phyloP scores from a whole-genome alignment of 2,888 invertebrate species.

The Creontiades dilutus region DNA sequence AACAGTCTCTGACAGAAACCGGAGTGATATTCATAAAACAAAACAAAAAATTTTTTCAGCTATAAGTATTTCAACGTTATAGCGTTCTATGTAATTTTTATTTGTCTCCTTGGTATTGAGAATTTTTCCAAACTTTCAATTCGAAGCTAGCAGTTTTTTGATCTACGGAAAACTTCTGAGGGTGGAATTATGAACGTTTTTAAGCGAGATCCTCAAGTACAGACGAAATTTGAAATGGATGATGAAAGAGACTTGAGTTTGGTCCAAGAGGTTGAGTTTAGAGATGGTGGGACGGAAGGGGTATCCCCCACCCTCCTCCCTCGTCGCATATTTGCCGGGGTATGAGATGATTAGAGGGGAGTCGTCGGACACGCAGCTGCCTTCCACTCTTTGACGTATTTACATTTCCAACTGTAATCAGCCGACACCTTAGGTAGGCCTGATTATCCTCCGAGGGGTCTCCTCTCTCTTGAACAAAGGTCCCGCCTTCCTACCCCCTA shows the following conservation, averaged over 20 bases:
- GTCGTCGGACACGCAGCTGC: conserved; percentile 66
- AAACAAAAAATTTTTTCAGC: too few relatives aligned
- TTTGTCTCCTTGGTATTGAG: too few relatives aligned
- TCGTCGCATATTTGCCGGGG: conserved; percentile 66
- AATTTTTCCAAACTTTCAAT: too few relatives aligned
- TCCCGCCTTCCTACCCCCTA: conserved; percentile 63
- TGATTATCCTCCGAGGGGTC: conserved; percentile 64
- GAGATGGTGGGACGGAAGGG: not conserved
- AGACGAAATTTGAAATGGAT: not conserved
- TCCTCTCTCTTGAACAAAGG: conserved; percentile 56
- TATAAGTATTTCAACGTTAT: too few relatives aligned
- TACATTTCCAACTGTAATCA: conserved; percentile 68
- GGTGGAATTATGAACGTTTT: too few relatives aligned
- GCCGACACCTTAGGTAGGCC: conserved; percentile 68
- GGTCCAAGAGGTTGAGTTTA: not conserved
- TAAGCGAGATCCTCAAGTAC: too few relatives aligned
- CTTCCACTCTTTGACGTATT: conserved; percentile 69
- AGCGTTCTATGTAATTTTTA: too few relatives aligned
- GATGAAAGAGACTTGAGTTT: conserved; percentile 3
- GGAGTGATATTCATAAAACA: too few relatives aligned
- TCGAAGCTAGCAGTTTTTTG: too few relatives aligned
- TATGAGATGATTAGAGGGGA: conserved; percentile 69
- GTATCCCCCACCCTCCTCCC: not conserved
- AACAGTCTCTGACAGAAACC: too few relatives aligned
- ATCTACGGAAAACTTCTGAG: too few relatives aligned